Evolutionary conservation across 2,888 invertebrate species (phyloP).

Genomic region (Caenorhabditis sp.): DNA sequence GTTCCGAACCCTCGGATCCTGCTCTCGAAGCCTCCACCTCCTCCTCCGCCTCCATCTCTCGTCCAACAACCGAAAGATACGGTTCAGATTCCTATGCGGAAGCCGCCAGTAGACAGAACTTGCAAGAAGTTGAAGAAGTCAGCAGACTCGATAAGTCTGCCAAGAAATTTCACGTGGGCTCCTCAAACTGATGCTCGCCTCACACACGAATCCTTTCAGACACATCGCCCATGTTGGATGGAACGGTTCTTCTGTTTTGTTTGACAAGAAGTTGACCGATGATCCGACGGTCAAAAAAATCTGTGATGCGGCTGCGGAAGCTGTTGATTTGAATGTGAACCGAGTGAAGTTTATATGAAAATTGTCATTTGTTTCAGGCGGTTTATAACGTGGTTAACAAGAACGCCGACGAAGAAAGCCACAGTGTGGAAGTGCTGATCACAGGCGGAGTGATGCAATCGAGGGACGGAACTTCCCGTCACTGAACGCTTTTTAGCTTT

Average conservation of each 20-base stretch:
- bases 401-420: slow-evolving; percentile 62
- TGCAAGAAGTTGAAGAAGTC: slow-evolving; percentile 45
- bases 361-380: slow-evolving; percentile 58
- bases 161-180: slow-evolving; percentile 56
- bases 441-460: slow-evolving; percentile 62
- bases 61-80: slow-evolving; percentile 25
- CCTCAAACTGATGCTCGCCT: no score
- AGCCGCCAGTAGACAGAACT: slow-evolving; percentile 52
- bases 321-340: slow-evolving; percentile 57
- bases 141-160: slow-evolving; percentile 56
- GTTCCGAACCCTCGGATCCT: slow-evolving; percentile 24
- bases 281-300: slow-evolving; percentile 59
- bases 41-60: slow-evolving; percentile 45
- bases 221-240: slow-evolving; percentile 69
- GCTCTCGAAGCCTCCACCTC: slow-evolving; percentile 42
- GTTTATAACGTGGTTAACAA: slow-evolving; percentile 68
- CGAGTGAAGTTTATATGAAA: background rate
- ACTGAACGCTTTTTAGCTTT: slow-evolving; percentile 2
- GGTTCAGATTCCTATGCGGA: slow-evolving; percentile 64
- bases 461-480: slow-evolving; percentile 45
- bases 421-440: slow-evolving; percentile 64
- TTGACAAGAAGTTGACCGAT: slow-evolving; percentile 56
- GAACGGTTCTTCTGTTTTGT: slow-evolving; percentile 63
- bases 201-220: slow-evolving; percentile 26
- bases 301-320: slow-evolving; percentile 63